Percentiles rank a stretch among this genome's conserved stretches.
phyloP scores from a whole-genome alignment of 1,140 invertebrate species.

The Leptinotarsa defecta region DNA sequence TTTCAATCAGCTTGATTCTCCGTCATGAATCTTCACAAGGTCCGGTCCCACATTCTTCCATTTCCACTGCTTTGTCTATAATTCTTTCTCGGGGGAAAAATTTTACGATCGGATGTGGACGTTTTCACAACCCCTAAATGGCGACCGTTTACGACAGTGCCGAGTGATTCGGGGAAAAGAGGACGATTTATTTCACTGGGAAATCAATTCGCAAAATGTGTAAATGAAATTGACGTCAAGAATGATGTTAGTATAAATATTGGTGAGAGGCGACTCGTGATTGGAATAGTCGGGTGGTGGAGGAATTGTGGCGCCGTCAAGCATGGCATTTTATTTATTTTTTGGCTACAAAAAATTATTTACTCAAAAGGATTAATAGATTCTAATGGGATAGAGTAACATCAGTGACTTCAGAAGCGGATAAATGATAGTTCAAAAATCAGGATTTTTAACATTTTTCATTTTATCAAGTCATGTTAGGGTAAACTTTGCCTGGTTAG shows the following conservation, averaged over 20 bases:
- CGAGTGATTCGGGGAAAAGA: constrained; percentile 35
- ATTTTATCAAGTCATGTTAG: too few relatives aligned
- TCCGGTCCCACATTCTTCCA: background rate
- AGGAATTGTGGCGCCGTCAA: background rate
- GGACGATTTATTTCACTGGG: constrained; percentile 39
- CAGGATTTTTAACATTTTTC: too few relatives aligned
- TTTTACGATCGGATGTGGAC: constrained; percentile 37
- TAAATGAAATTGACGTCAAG: constrained; percentile 9
- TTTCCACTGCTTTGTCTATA: constrained; percentile 11
- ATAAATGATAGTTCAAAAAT: too few relatives aligned
- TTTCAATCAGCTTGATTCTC: background rate
- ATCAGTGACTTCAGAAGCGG: too few relatives aligned
- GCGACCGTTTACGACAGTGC: constrained; percentile 36
- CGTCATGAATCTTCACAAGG: background rate
- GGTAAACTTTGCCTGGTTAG: too few relatives aligned
- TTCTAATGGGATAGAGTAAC: too few relatives aligned
- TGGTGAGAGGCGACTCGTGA: background rate
- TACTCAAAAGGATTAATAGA: too few relatives aligned
- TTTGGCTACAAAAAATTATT: too few relatives aligned
- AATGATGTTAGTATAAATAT: constrained; percentile 19
- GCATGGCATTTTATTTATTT: too few relatives aligned
- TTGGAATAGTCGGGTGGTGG: background rate
- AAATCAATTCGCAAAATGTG: constrained; percentile 23
- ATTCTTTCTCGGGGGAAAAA: constrained; percentile 24
- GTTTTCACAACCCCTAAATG: constrained; percentile 39